phyloP scores from a whole-genome alignment of 2,113 vertebrate genomes.

The Seriola dumerili region DNA sequence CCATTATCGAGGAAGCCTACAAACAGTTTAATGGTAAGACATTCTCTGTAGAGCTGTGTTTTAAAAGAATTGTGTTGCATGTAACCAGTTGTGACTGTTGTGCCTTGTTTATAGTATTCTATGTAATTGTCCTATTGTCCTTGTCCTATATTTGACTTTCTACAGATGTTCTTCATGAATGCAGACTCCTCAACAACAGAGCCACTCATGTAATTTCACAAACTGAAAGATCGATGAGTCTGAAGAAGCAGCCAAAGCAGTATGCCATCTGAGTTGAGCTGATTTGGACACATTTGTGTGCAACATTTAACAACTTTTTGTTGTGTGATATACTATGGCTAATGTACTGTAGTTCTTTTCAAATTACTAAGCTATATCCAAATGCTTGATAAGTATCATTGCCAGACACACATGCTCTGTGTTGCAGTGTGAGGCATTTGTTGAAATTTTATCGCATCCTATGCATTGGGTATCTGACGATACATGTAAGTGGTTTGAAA shows the following conservation, averaged over 20 bases:
- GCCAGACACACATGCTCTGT: slow-evolving; percentile 64
- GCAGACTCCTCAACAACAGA: slow-evolving; percentile 87
- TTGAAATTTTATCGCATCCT: slow-evolving; percentile 56
- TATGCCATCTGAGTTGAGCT: slow-evolving; percentile 81
- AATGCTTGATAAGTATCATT: slow-evolving; percentile 73
- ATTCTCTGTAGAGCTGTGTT: not conserved
- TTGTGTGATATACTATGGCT: slow-evolving; percentile 52
- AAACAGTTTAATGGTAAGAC: slow-evolving; percentile 86
- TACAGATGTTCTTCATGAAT: slow-evolving; percentile 87
- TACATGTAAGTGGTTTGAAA: slow-evolving; percentile 52
- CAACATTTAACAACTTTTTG: slow-evolving; percentile 38
- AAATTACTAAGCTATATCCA: slow-evolving; percentile 59
- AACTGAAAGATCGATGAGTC: slow-evolving; percentile 83
- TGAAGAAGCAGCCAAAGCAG: slow-evolving; percentile 86
- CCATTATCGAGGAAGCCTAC: slow-evolving; percentile 86
- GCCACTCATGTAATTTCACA: slow-evolving; percentile 86
- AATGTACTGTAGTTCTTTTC: slow-evolving; percentile 67
- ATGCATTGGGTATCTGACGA: slow-evolving; percentile 54
- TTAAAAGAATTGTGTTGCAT: not conserved
- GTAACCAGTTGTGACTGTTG: not conserved
- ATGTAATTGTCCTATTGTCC: not conserved
- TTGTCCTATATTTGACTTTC: slow-evolving; percentile 2
- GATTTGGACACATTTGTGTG: slow-evolving; percentile 23
- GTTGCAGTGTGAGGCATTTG: slow-evolving; percentile 60
- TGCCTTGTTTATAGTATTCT: not conserved